These are phyloP conservation scores for Chaenocephalus aceratus DNA, from an alignment of 2,113 vertebrate species.

Conservation along the genomic window DNA sequence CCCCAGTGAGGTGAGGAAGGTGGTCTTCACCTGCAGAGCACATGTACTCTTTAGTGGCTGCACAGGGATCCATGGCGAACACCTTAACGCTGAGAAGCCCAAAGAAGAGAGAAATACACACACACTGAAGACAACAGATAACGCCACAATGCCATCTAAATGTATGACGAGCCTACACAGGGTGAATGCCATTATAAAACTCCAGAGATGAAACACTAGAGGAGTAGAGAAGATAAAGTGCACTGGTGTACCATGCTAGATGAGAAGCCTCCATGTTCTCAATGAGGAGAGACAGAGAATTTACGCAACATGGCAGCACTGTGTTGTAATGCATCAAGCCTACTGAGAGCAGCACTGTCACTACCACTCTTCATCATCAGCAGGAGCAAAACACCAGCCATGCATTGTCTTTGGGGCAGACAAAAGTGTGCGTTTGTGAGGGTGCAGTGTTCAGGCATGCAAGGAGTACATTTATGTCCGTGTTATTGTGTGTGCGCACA, in stretches of 20 bases:
- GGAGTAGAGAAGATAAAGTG: slow-evolving; percentile 58
- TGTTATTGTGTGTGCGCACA: slow-evolving; percentile 40
- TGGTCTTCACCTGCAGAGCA: slow-evolving; percentile 62
- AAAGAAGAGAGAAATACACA: slow-evolving; percentile 7
- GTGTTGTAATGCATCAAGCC: slow-evolving; percentile 80
- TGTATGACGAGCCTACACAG: slow-evolving; percentile 48
- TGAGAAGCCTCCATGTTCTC: slow-evolving; percentile 78
- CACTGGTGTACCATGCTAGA: slow-evolving; percentile 59
- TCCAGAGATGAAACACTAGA: slow-evolving; percentile 60
- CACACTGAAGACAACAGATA: slow-evolving; percentile 32
- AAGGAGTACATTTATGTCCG: slow-evolving; percentile 47
- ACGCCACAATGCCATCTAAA: slow-evolving; percentile 44
- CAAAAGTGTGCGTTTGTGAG: slow-evolving; percentile 27
- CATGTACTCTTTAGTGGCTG: slow-evolving; percentile 33
- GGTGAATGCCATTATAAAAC: slow-evolving; percentile 59
- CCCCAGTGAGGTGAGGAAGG: slow-evolving; percentile 36
- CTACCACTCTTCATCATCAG: slow-evolving; percentile 82
- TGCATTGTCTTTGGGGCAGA: slow-evolving; percentile 80
- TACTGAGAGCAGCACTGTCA: slow-evolving; percentile 79
- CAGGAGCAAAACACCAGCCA: slow-evolving; percentile 78
- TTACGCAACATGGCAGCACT: slow-evolving; percentile 81
- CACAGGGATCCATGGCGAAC: slow-evolving; percentile 38
- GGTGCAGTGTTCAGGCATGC: slow-evolving; percentile 28
- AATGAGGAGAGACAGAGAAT: slow-evolving; percentile 79
- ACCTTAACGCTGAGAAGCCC: slow-evolving; percentile 26